Evolutionary conservation across 2,888 invertebrate species (phyloP).

Genomic region (Auanema freiburgensis): DNA sequence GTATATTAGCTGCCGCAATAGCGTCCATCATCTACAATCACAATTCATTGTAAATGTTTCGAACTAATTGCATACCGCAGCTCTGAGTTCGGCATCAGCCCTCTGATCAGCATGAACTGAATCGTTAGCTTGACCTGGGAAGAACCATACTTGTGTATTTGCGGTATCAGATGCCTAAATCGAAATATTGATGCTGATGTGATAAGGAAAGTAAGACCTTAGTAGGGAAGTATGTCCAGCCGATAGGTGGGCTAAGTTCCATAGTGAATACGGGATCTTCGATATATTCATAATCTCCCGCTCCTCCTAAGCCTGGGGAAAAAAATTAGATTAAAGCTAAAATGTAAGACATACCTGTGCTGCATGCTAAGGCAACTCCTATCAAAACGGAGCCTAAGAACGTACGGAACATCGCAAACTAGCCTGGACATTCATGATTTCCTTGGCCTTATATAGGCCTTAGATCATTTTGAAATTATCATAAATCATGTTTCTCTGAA

Average conservation of each 20-base stretch:
- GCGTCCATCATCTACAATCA: slow-evolving; percentile 43
- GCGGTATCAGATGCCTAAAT: slow-evolving; percentile 26
- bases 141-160: slow-evolving; percentile 38
- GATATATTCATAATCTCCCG: slow-evolving; percentile 33
- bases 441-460: too few species aligned
- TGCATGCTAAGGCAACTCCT: too few species aligned
- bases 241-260: slow-evolving; percentile 47
- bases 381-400: too few species aligned
- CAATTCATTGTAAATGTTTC: not conserved
- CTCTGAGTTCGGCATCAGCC: slow-evolving; percentile 39
- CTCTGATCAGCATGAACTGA: slow-evolving; percentile 34
- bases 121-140: slow-evolving; percentile 47
- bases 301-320: not conserved
- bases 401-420: too few species aligned
- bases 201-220: too few species aligned
- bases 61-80: slow-evolving; percentile 28
- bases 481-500: too few species aligned
- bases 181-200: not conserved
- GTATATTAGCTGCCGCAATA: slow-evolving; percentile 34
- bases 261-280: slow-evolving; percentile 46
- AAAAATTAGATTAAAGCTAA: too few species aligned
- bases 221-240: slow-evolving; percentile 49
- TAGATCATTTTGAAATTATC: too few species aligned
- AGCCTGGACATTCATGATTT: too few species aligned
- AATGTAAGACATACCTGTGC: too few species aligned